Conservation (phyloP, 2,113 vertebrate species). For the Lophius piscatorius region DNA sequence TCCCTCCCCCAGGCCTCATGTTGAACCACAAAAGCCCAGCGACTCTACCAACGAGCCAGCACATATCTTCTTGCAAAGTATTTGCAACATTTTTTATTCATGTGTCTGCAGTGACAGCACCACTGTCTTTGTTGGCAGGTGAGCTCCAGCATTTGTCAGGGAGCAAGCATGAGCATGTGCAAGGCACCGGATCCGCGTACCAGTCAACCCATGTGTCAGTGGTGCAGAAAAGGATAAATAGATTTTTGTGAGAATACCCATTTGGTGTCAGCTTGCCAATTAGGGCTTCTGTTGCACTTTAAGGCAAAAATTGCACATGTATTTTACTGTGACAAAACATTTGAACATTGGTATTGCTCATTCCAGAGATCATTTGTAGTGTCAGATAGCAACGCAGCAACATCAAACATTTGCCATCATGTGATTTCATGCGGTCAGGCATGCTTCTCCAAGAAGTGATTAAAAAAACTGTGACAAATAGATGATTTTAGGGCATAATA, state of each 20-base stretch:
- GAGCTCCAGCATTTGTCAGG: conserved; percentile 48
- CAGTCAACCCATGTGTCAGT: conserved; percentile 67
- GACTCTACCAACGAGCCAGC: conserved; percentile 52
- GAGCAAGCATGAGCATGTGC: conserved; percentile 73
- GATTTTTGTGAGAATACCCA: conserved; percentile 50
- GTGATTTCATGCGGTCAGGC: conserved; percentile 39
- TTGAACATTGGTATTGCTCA: conserved; percentile 57
- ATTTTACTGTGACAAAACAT: conserved; percentile 39
- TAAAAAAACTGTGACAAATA: too few species aligned
- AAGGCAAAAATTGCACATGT: conserved; percentile 29
- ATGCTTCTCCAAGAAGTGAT: conserved; percentile 44
- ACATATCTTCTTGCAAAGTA: conserved; percentile 62
- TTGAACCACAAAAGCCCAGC: conserved; percentile 48
- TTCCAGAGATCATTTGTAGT: conserved; percentile 55
- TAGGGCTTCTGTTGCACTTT: conserved; percentile 45
- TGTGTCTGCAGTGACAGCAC: conserved; percentile 66
- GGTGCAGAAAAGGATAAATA: conserved; percentile 48
- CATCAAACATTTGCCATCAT: conserved; percentile 55
- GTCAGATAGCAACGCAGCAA: conserved; percentile 52
- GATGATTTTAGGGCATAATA: too few species aligned
- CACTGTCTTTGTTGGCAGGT: conserved; percentile 57
- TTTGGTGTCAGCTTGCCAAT: conserved; percentile 52
- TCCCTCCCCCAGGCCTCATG: conserved; percentile 29
- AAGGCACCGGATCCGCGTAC: conserved; percentile 57
- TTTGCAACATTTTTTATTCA: conserved; percentile 65